Base-by-base conservation (phyloP, 2,888 invertebrate species). In the Lasioglossum pauxillum region DNA sequence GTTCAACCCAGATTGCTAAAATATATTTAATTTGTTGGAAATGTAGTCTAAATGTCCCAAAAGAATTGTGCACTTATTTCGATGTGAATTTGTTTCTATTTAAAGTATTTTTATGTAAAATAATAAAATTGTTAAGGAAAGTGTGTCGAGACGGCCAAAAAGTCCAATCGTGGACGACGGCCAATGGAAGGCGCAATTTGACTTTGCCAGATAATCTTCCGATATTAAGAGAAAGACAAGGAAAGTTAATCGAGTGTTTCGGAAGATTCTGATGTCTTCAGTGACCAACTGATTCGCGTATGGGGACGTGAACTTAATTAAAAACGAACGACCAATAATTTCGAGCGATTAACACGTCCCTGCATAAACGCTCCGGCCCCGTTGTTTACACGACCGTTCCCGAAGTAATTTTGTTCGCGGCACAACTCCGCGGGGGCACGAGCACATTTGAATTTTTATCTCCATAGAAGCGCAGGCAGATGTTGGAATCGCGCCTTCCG, bases 401-500 rank as follows among this genome's bases (percentile, higher is more conserved):
- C 23, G 23, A 69, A 41, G 23, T 69, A 38, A 69, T 38, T 19
- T 31, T 19, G 35, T 67, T 35, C 19, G 35, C 69, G 35, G 19
- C 35, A 35, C n/a, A 12, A 14, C 60, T 60, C 27, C 35, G 67
- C 19, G 35, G 53, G 57, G 8, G 23, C 67, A 19, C 67, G 67
- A 38, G 23, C 38, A n/a, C 41, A 41, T 69, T 69, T 69, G 12
- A 69, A 38, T 69, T 69, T 69, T 69, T 69, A 38, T 69, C 69
- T 69, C 23, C 23, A 41, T 69, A 38, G 69, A 4, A 41, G 69
- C 46, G 46, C 46, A 16, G 46, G 46, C 69, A 69, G 69, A 69
- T 69, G 69, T 38, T 12, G 35, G 69, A 19, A 38, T 38, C 69
- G 23, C 38, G 41, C 38, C 74, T 84, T 84, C 74, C 71, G 82